Conservation (phyloP, 2,888 invertebrate genomes). For the Rhopalosiphum nymphaeae region DNA sequence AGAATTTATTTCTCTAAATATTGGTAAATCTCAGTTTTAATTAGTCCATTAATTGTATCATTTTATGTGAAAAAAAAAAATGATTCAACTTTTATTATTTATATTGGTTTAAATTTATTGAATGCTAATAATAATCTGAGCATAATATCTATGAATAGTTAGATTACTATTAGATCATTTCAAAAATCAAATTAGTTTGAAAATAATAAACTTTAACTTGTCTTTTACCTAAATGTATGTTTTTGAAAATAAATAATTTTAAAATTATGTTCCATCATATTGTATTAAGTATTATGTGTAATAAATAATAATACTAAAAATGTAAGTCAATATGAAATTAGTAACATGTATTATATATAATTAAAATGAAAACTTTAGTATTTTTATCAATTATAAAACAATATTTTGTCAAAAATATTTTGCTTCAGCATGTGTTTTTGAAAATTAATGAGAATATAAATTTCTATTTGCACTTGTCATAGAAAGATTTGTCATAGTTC, state of each 20-base stretch:
- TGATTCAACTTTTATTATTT: background rate
- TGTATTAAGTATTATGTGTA: background rate
- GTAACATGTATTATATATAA: background rate
- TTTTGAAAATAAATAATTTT: background rate
- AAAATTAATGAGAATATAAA: background rate
- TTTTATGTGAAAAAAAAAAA: background rate
- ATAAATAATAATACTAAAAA: background rate
- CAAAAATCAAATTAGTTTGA: background rate
- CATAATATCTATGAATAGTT: background rate
- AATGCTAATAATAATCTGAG: constrained; percentile 12
- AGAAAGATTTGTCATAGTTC: constrained; percentile 12
- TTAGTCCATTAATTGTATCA: background rate
- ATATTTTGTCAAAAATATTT: background rate
- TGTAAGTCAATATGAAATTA: background rate
- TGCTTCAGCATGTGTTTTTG: background rate
- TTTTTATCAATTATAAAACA: background rate
- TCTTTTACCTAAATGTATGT: background rate
- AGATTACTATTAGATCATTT: constrained; percentile 3
- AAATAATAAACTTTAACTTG: background rate
- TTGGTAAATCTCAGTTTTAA: background rate
- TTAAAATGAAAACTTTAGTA: background rate
- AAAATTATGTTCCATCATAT: background rate
- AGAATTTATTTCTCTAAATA: background rate
- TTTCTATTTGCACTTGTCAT: background rate
- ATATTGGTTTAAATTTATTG: background rate